Percentiles rank a stretch among this genome's conserved stretches.
Evolutionary conservation across 2,113 vertebrate genomes (phyloP).

Genomic region (Harpagus bidentatus): DNA sequence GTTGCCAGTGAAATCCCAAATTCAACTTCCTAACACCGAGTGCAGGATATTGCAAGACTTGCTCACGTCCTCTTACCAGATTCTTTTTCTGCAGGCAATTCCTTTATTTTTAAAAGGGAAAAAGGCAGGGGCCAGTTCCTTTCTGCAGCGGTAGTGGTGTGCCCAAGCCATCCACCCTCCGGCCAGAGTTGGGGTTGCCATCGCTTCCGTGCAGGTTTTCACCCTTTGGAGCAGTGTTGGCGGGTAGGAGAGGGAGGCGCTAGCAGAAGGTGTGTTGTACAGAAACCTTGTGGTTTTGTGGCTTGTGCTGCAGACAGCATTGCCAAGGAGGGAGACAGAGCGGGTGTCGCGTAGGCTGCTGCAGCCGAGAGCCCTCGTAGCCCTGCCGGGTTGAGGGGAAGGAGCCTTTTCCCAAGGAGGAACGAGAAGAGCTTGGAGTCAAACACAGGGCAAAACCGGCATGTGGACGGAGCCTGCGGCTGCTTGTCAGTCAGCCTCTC

Average conservation of each 20-base stretch:
- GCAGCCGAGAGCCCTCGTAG: neutral
- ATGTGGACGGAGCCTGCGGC: accelerated
- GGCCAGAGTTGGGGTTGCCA: accelerated
- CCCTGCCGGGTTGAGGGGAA: accelerated
- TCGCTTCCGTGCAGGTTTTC: neutral
- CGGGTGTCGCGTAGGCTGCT: neutral
- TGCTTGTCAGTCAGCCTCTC: accelerated
- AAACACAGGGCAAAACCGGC: accelerated
- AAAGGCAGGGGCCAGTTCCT: accelerated
- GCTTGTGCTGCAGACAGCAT: neutral
- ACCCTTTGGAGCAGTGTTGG: accelerated
- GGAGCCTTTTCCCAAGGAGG: neutral
- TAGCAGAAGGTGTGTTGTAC: neutral
- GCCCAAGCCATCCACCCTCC: neutral
- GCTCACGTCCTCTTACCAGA: accelerated
- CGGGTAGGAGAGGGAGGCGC: accelerated
- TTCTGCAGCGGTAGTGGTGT: accelerated
- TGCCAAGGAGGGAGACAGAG: accelerated
- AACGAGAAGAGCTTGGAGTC: neutral
- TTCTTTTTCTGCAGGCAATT: neutral
- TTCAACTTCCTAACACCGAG: neutral
- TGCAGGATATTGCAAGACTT: neutral
- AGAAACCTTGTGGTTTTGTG: accelerated
- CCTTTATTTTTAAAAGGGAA: neutral
- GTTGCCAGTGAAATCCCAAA: neutral